Conservation (phyloP, 2,888 invertebrate species). For the Eupithecia pulchellata region DNA sequence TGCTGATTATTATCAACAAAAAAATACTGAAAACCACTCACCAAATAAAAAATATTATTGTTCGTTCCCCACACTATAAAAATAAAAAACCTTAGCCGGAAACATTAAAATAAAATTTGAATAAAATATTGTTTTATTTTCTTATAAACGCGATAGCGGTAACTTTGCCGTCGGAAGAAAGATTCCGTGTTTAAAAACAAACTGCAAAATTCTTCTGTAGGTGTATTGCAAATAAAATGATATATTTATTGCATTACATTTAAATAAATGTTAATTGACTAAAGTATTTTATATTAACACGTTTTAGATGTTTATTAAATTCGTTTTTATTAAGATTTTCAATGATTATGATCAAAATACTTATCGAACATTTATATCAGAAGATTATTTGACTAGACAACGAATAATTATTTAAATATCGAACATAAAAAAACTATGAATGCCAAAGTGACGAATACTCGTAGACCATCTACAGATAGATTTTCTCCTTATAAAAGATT, state of each 20-base stretch:
- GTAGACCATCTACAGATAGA: constrained; percentile 25
- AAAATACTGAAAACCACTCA: not conserved
- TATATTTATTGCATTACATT: not conserved
- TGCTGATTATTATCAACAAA: too few relatives aligned
- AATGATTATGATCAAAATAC: not conserved
- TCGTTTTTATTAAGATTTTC: not conserved
- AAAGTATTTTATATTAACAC: constrained; percentile 1
- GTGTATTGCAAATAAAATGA: not conserved
- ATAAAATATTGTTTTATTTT: not conserved
- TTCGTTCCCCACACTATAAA: not conserved
- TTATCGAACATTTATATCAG: not conserved
- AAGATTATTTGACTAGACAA: not conserved
- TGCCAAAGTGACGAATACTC: not conserved
- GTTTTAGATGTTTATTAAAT: not conserved
- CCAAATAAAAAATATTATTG: not conserved
- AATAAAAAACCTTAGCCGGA: not conserved
- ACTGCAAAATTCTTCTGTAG: not conserved
- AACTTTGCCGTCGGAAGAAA: constrained; percentile 5
- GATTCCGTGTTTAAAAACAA: not conserved
- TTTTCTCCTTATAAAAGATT: constrained; percentile 51
- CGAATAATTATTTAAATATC: constrained; percentile 8
- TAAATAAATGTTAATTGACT: not conserved
- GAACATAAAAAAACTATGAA: constrained; percentile 5
- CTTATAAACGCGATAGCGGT: not conserved
- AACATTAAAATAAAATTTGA: not conserved